A percentile compares a stretch with the other conserved stretches of the same genome.
These are phyloP conservation scores for Bhutanitis thaidina DNA, from an alignment of 2,888 invertebrate species.

Conservation along the genomic window DNA sequence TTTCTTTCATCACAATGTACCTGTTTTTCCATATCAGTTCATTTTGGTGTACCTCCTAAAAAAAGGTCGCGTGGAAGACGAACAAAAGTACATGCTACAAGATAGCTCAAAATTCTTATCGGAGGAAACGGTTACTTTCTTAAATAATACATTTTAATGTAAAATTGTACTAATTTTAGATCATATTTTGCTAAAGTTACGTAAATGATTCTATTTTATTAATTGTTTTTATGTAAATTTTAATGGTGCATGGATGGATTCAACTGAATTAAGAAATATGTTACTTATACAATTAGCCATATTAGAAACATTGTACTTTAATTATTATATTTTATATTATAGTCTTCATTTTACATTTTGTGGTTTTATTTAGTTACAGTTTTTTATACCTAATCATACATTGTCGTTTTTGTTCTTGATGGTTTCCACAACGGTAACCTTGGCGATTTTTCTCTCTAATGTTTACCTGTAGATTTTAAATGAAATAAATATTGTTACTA, in stretches of 20 bases:
- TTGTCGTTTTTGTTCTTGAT: neutral
- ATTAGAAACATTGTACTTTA: neutral
- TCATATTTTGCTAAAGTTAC: neutral
- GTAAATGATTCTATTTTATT: conserved; percentile 2
- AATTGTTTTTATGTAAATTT: conserved; percentile 1
- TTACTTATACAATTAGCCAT: conserved; percentile 10
- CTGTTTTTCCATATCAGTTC: conserved; percentile 71
- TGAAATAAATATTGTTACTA: too few species aligned
- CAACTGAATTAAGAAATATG: neutral
- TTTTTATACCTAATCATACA: neutral
- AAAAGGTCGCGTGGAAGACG: conserved; percentile 59
- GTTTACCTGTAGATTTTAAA: neutral
- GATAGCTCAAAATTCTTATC: conserved; percentile 51
- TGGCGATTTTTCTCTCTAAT: neutral
- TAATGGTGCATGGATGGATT: conserved; percentile 9
- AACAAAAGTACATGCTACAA: conserved; percentile 66
- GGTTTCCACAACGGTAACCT: neutral
- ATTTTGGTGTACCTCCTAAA: conserved; percentile 64
- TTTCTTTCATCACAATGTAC: conserved; percentile 69
- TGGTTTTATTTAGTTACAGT: conserved; percentile 2
- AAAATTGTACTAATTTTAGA: conserved; percentile 2
- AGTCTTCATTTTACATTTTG: neutral
- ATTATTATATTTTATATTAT: conserved; percentile 5
- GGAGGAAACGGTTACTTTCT: conserved; percentile 8
- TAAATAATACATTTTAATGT: conserved; percentile 18